Conservation (phyloP, 1,140 invertebrate genomes). For the Archivesica marissinica region DNA sequence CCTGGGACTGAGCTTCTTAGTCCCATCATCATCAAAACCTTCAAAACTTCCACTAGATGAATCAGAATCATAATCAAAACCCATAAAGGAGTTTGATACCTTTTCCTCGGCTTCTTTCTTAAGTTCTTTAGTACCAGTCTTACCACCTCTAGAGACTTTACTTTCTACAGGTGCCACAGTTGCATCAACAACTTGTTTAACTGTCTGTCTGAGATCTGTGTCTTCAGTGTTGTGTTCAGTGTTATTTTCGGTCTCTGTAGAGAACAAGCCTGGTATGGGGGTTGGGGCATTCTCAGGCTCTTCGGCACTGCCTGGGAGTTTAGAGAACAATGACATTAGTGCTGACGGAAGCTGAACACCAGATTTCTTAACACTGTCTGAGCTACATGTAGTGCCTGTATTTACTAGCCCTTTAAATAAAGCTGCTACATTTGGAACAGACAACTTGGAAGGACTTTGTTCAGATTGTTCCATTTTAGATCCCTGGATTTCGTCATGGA, state of each 20-base stretch:
- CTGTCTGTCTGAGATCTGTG: slow-evolving; percentile 53
- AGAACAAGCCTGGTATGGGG: slow-evolving; percentile 46
- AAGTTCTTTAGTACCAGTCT: slow-evolving; percentile 1
- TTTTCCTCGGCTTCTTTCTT: slow-evolving; percentile 18
- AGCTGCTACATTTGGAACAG: slow-evolving; percentile 43
- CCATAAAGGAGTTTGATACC: slow-evolving; percentile 51
- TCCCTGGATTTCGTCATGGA: slow-evolving; percentile 13
- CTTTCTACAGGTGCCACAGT: neutral
- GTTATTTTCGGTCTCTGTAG: slow-evolving; percentile 59
- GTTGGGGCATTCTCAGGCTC: slow-evolving; percentile 1
- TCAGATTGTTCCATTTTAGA: neutral
- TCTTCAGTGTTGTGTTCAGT: slow-evolving; percentile 53
- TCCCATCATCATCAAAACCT: slow-evolving; percentile 61
- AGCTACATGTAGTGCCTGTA: neutral
- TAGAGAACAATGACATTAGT: slow-evolving; percentile 69
- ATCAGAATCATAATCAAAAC: slow-evolving; percentile 61
- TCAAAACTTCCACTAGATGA: slow-evolving; percentile 61
- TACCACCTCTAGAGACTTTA: neutral
- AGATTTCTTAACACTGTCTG: slow-evolving; percentile 3
- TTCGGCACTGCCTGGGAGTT: slow-evolving; percentile 38
- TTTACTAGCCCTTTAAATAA: slow-evolving; percentile 29
- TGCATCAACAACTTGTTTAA: slow-evolving; percentile 36
- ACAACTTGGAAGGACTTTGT: neutral
- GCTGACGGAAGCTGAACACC: slow-evolving; percentile 65
- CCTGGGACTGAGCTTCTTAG: slow-evolving; percentile 51